Evolutionary conservation across 2,113 vertebrate species (phyloP), one percentile per base, ranked within the genome.

Genomic region (Lethenteron reissneri): DNA sequence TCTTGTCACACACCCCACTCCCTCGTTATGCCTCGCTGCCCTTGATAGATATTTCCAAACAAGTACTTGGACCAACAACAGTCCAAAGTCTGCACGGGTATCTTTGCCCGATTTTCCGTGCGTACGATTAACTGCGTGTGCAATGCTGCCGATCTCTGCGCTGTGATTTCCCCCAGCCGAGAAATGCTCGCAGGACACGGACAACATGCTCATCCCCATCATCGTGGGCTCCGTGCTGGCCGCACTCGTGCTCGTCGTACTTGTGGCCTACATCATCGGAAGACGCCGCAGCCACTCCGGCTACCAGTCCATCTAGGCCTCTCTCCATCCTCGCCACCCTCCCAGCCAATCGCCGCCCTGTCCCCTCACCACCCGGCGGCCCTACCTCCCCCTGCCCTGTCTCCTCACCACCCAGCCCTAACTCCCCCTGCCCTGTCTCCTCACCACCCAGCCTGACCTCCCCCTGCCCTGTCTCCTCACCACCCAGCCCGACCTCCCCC

Each of bases 241-340:
- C 0, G 88, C 87, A 62, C 88, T 99, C 2, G 91, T 99, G 75
- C 83, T 95, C 12, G 81, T 95, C 19, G 92, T 99, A 57, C 82
- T 99, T 75, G 78, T 96, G 70, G 92, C 92, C 64, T 99, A 97
- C 81, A 85, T 99, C 75, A 88, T 97, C 41, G 94, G 94, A 75
- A 83, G 89, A 74, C 95, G 87, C 84, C 85, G 90, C 78, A 95
- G 92, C 80, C 94, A 97, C 2, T 90, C 92, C 2, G 94, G 94
- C 77, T 99, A 99, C 79, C 94, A 99, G 80, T 95, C 90, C 68
- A 99, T 99, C 78, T 99, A 85, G 89, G 73, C 71, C 74, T 80
- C 79, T 71, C 69, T 82, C 77, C 81, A 79, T 80, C 75, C 80
- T 76, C 77, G 74, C 78, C 75, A 74, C 73, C 78, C 74, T 77